These are phyloP conservation scores for Athrips mouffetella DNA, from an alignment of 2,888 invertebrate species.

Conservation along the genomic window DNA sequence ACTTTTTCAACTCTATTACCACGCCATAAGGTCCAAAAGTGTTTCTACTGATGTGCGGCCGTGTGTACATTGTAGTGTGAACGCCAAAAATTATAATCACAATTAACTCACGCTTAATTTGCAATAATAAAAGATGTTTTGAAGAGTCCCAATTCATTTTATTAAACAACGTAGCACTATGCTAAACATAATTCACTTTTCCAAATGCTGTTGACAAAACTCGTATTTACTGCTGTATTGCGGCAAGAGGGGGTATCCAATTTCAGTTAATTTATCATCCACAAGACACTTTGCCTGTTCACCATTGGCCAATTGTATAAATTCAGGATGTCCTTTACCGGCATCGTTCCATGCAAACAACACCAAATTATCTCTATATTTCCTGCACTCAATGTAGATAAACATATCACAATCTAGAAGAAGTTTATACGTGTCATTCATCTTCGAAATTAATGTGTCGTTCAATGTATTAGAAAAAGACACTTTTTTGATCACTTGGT, in stretches of 20 bases:
- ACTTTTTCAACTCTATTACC: too few relatives aligned
- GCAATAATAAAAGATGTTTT: too few relatives aligned
- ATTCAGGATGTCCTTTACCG: background rate
- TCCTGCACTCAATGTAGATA: constrained; percentile 3
- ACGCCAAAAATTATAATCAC: too few relatives aligned
- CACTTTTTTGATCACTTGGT: constrained; percentile 1
- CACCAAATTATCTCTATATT: constrained; percentile 1
- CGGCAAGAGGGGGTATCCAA: constrained; percentile 1
- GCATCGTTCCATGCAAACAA: constrained; percentile 3
- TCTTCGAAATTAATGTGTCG: constrained; percentile 1
- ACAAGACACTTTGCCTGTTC: constrained; percentile 9
- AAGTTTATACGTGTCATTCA: background rate
- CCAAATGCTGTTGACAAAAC: constrained; percentile 1
- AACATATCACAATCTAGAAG: constrained; percentile 1
- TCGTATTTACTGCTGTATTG: constrained; percentile 3
- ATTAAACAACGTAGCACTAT: too few relatives aligned
- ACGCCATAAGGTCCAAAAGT: too few relatives aligned
- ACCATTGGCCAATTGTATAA: background rate
- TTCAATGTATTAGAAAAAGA: background rate
- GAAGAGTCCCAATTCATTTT: too few relatives aligned
- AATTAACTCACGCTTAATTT: too few relatives aligned
- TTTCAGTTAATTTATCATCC: background rate
- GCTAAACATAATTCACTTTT: background rate
- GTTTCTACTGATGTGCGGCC: too few relatives aligned
- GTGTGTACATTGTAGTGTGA: too few relatives aligned